Evolutionary conservation across 2,113 vertebrate genomes (phyloP).

Genomic region (Notechis scutatus): DNA sequence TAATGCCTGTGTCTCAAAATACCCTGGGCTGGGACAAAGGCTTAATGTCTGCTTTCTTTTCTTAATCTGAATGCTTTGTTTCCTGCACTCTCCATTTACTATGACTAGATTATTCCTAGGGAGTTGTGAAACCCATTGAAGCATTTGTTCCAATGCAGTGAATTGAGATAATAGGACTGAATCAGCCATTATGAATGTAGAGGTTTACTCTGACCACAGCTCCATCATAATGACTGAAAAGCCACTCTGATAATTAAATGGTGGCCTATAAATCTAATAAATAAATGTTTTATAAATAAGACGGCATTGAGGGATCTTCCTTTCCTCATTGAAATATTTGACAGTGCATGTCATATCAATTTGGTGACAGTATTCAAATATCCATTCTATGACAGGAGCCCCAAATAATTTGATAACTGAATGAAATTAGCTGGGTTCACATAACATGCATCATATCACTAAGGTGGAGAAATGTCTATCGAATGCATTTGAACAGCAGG

Average conservation of each 20-base stretch:
- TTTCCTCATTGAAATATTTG: neutral
- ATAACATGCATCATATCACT: neutral
- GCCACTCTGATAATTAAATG: neutral
- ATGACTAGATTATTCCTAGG: neutral
- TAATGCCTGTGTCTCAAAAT: neutral
- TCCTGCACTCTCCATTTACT: neutral
- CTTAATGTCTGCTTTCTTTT: neutral
- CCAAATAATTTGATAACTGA: neutral
- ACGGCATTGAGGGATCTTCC: neutral
- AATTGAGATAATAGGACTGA: neutral
- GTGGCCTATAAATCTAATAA: neutral
- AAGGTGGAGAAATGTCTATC: neutral
- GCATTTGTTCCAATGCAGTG: neutral
- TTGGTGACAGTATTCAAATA: neutral
- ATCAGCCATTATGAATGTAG: neutral
- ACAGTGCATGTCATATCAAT: neutral
- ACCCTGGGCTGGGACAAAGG: neutral
- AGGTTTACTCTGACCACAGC: neutral
- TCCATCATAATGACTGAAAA: neutral
- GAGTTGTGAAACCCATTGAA: neutral
- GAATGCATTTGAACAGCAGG: neutral
- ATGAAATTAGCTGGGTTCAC: neutral
- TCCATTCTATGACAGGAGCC: neutral
- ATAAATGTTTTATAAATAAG: neutral
- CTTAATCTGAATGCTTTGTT: neutral